Conservation (phyloP, 2,113 vertebrate genomes). For the Suricata suricatta region DNA sequence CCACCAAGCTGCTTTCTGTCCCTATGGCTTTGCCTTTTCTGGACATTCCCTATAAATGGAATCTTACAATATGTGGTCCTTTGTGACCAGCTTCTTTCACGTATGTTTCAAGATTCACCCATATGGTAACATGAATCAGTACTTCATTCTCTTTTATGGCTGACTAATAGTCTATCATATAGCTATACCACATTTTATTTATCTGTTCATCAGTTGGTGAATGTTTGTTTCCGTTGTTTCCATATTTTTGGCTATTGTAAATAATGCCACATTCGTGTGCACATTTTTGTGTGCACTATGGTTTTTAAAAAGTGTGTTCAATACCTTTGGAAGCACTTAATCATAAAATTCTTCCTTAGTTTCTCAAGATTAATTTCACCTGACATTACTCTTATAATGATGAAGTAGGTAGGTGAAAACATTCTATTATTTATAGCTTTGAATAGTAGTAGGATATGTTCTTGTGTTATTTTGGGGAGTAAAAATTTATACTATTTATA, state of each 20-base stretch:
- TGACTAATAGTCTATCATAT: slow-evolving; percentile 1
- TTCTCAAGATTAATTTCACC: slow-evolving; percentile 55
- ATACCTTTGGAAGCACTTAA: slow-evolving; percentile 2
- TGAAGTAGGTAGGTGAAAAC: slow-evolving; percentile 1
- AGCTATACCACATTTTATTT: not conserved
- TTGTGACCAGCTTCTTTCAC: slow-evolving; percentile 20
- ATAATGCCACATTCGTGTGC: not conserved
- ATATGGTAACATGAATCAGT: not conserved
- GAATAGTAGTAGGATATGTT: not conserved
- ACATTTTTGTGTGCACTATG: slow-evolving; percentile 4
- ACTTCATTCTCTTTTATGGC: slow-evolving; percentile 13
- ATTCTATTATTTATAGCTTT: slow-evolving; percentile 16
- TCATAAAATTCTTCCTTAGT: slow-evolving; percentile 4
- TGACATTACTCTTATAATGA: slow-evolving; percentile 2
- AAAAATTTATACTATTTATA: slow-evolving; percentile 45
- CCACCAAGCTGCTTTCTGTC: not conserved
- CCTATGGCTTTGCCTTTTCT: slow-evolving; percentile 25
- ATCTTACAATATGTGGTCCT: not conserved
- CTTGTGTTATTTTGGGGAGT: slow-evolving; percentile 41
- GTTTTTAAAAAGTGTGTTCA: not conserved
- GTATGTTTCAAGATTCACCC: not conserved
- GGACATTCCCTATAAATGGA: slow-evolving; percentile 10
- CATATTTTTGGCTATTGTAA: not conserved
- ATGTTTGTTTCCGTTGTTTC: slow-evolving; percentile 17
- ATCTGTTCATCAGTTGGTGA: not conserved